phyloP scores from a whole-genome alignment of 2,113 vertebrate genomes.

The Oncorhynchus tshawytscha region DNA sequence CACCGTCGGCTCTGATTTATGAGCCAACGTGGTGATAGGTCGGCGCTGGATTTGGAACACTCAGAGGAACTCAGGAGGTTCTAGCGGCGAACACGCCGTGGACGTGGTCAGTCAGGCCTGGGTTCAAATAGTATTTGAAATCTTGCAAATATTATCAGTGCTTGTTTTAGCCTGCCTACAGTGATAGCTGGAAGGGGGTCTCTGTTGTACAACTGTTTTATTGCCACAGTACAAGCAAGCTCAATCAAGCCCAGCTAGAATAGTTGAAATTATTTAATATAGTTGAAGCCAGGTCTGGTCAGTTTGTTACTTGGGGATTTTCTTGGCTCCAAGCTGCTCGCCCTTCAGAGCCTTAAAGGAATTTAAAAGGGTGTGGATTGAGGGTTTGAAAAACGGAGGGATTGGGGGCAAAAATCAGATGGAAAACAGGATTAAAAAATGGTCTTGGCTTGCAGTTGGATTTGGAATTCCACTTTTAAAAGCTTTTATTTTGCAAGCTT shows the following conservation, averaged over 20 bases:
- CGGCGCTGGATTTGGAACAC: constrained; percentile 36
- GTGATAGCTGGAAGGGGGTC: too few species aligned
- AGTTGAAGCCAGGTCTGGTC: too few species aligned
- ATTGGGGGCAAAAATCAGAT: constrained; percentile 34
- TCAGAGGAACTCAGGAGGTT: constrained; percentile 38
- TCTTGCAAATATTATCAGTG: too few species aligned
- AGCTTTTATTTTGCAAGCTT: constrained; percentile 9
- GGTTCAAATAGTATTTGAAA: too few species aligned
- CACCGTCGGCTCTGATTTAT: constrained; percentile 47
- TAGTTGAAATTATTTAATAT: too few species aligned
- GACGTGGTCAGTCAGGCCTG: not conserved
- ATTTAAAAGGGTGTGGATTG: constrained; percentile 59
- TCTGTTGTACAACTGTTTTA: too few species aligned
- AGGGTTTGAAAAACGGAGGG: constrained; percentile 61
- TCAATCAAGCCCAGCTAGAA: too few species aligned
- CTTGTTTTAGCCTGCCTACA: too few species aligned
- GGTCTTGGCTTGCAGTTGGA: constrained; percentile 30
- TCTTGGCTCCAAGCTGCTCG: constrained; percentile 34
- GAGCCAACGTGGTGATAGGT: constrained; percentile 33
- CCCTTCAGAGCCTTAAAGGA: constrained; percentile 51
- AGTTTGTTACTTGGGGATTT: constrained; percentile 42
- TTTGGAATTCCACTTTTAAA: constrained; percentile 31
- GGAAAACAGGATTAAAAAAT: constrained; percentile 46
- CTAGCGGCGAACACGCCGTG: not conserved
- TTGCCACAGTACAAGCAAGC: too few species aligned